Percentiles rank a stretch among this genome's conserved stretches.
phyloP scores from a whole-genome alignment of 1,140 invertebrate genomes.

The Mylabris phalerata region DNA sequence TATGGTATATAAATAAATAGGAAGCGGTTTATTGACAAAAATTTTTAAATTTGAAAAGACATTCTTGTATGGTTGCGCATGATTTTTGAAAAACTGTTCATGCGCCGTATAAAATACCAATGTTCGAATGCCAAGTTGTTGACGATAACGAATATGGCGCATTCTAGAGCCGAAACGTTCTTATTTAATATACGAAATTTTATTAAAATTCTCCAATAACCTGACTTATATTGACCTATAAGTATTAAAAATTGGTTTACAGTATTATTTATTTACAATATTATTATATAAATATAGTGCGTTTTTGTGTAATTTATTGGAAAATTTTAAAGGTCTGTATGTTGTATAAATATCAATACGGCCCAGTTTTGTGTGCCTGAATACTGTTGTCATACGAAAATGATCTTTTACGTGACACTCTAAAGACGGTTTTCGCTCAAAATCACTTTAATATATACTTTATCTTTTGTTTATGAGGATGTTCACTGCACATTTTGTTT shows the following conservation, averaged over 20 bases:
- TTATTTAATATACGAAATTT: background rate
- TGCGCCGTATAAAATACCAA: background rate
- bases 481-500: no score
- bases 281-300: background rate
- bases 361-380: slow-evolving; percentile 32
- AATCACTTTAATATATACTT: slow-evolving; percentile 16
- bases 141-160: slow-evolving; percentile 11
- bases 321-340: slow-evolving; percentile 23
- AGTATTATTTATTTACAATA: background rate
- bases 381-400: slow-evolving; percentile 22
- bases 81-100: background rate
- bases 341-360: slow-evolving; percentile 31
- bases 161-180: slow-evolving; percentile 10
- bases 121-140: slow-evolving; percentile 3
- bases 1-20: background rate
- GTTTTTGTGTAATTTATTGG: background rate
- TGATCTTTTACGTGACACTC: slow-evolving; percentile 29
- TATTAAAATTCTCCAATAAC: background rate
- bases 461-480: background rate
- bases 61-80: background rate
- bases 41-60: slow-evolving; percentile 7
- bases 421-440: slow-evolving; percentile 35
- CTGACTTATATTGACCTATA: background rate
- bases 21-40: background rate
- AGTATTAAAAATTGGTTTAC: background rate